These are phyloP conservation scores for Toxonevra muliebris DNA, from an alignment of 2,888 invertebrate species.

Conservation along the genomic window DNA sequence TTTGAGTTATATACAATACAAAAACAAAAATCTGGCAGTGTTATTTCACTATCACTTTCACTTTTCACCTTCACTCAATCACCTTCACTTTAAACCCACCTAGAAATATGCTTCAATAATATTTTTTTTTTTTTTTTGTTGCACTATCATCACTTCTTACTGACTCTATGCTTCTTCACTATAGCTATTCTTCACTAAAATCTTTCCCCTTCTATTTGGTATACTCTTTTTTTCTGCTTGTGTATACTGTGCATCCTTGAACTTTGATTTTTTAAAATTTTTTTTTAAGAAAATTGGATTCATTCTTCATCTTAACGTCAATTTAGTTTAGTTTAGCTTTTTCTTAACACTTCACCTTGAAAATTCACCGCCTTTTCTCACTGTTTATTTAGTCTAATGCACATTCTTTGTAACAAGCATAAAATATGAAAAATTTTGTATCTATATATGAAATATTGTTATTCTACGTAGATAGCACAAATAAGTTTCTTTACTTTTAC, in stretches of 20 bases:
- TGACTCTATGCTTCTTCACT: neutral
- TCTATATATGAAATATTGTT: too few species aligned
- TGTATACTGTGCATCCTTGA: neutral
- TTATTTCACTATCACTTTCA: constrained; percentile 21
- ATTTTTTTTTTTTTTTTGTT: too few species aligned
- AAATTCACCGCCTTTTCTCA: neutral
- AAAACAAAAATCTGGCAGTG: constrained; percentile 15
- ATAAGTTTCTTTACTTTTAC: too few species aligned
- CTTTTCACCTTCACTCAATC: constrained; percentile 10
- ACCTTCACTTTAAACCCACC: constrained; percentile 3
- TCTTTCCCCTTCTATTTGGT: neutral
- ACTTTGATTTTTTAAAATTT: too few species aligned
- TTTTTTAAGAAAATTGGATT: too few species aligned
- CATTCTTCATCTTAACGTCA: neutral
- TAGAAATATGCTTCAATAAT: neutral
- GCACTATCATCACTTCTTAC: neutral
- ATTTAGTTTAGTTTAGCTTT: constrained; percentile 2
- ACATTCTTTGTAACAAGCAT: neutral
- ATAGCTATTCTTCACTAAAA: neutral
- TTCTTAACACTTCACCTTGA: neutral
- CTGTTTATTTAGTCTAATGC: neutral
- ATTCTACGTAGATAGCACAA: too few species aligned
- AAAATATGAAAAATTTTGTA: too few species aligned
- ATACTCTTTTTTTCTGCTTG: neutral
- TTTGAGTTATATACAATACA: constrained; percentile 15